Conservation (phyloP, 2,797 vertebrate species). For the Vultur gryphus region DNA sequence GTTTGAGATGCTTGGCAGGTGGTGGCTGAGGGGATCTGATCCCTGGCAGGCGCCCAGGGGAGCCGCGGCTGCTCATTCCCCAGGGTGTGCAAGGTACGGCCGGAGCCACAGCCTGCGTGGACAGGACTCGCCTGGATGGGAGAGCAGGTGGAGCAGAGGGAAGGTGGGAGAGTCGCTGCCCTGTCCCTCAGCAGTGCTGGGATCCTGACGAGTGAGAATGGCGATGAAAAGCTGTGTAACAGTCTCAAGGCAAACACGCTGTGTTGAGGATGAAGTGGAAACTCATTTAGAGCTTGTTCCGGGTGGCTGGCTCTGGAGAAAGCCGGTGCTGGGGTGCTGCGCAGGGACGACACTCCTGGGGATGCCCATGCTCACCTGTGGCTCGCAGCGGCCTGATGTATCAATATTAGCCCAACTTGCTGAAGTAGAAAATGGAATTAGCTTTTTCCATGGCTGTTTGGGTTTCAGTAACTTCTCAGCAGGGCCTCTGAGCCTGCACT, state of each 20-base stretch:
- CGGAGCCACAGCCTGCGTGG: fast-evolving
- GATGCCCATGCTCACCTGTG: background rate
- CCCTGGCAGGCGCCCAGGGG: background rate
- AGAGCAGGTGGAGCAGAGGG: background rate
- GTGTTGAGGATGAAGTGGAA: background rate
- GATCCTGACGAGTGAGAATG: background rate
- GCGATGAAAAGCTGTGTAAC: background rate
- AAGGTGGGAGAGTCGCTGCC: background rate
- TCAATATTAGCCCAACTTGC: background rate
- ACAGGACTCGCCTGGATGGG: fast-evolving
- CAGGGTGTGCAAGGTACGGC: background rate
- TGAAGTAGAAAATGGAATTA: background rate
- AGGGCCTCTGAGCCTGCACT: background rate
- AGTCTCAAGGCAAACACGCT: background rate
- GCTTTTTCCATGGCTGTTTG: background rate
- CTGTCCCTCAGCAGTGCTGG: background rate
- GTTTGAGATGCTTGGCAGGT: background rate
- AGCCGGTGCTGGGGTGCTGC: too few species aligned
- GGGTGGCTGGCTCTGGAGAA: background rate
- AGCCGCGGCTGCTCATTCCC: background rate
- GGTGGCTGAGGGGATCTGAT: background rate
- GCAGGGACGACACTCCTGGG: fast-evolving
- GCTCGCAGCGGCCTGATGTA: too few species aligned
- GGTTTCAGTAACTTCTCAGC: background rate
- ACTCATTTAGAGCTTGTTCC: background rate